Evolutionary conservation across 2,888 invertebrate species (phyloP), one percentile per base, ranked within the genome.

Genomic region (Oscheius sp.): DNA sequence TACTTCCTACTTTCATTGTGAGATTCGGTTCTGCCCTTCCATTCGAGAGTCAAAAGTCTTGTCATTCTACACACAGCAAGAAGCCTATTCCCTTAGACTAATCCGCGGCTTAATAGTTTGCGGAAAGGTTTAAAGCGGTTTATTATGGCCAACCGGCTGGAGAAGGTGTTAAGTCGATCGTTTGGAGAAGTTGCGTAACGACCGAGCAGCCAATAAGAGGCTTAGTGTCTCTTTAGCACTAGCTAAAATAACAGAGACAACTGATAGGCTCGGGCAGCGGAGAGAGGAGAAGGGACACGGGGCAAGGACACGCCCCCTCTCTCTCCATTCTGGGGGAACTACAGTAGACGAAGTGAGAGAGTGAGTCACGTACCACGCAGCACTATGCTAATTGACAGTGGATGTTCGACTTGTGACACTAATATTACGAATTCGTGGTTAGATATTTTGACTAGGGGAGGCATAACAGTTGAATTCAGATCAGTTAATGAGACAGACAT

Each of bases 181-280:
- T 21, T 13, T 11, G 29, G 35, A 55, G 68, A 68, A 32, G 68
- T 68, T 68, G 55, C 65, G 50, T 65, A 65, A 65, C 60, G 47
- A 21, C 21, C 21, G 65, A 11, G 29, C 42, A 11, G 21, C 29
- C 55, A 55, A 55, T 68, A 68, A 68, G 68, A 53, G 55, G 68
- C 68, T 68, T 68, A 68, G 53, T 53, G 68, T 32, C 65, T 48
- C 65, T 65, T 42, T 65, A 50, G 65, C 65, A 50, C 55, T 53
- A 21, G 68, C 53, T 68, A 68, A 29, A 68, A 68, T 68, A 68
- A 68, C 68, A 68, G 68, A 65, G 55, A 55, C 55, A 55, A 65
- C 65, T 65, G 65, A 65, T 65, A 65, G 65, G 65, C 47, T 42
- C 42, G 42, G 42, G 4, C 42, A 42, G 21, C 21, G 21, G 21